phyloP scores from a whole-genome alignment of 2,888 invertebrate species.

The Tubulanus polymorphus region DNA sequence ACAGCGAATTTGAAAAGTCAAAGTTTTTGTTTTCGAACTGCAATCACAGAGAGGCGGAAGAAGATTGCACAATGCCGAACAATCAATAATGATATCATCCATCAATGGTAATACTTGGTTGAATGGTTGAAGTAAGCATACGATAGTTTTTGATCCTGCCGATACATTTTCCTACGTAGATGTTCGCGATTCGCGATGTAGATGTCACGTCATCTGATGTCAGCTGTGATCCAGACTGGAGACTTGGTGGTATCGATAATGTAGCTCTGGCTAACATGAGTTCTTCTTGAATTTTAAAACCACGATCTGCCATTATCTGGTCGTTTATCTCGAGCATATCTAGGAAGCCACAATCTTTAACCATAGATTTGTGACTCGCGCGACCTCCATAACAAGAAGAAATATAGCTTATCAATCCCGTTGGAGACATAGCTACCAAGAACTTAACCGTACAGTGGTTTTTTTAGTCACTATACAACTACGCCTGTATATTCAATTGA shows the following conservation, averaged over 20 bases:
- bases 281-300: background rate
- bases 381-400: background rate
- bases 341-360: background rate
- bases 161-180: conserved; percentile 19
- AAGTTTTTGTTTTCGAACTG: too few species aligned
- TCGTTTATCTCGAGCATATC: background rate
- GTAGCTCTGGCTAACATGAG: background rate
- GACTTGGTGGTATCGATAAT: conserved; percentile 3
- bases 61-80: too few species aligned
- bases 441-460: conserved; percentile 3
- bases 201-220: background rate
- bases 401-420: background rate
- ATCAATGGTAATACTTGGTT: conserved; percentile 11
- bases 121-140: conserved; percentile 12
- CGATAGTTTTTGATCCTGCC: conserved; percentile 14
- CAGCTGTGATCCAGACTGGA: conserved; percentile 6
- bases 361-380: background rate
- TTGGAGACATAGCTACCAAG: background rate
- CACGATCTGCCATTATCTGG: conserved; percentile 3
- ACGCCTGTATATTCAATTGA: background rate
- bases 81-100: conserved; percentile 15
- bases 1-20: too few species aligned
- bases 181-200: conserved; percentile 15
- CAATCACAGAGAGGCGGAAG: too few species aligned
- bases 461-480: background rate